Evolutionary conservation across 1,140 invertebrate species (phyloP), one percentile per base, ranked within the genome.

Genomic region (Conus betulinus): DNA sequence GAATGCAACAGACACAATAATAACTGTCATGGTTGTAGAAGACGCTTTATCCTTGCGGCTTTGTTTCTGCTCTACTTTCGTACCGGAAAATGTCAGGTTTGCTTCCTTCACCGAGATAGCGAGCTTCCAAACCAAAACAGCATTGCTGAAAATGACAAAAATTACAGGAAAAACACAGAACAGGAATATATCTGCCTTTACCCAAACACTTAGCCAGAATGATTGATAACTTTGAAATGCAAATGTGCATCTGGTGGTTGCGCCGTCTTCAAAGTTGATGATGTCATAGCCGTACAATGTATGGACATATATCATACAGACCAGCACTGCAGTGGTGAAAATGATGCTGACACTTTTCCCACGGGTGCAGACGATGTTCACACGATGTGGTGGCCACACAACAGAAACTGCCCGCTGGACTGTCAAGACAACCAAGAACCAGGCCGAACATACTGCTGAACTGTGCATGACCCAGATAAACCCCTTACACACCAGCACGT

Each of bases 401-500:
- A 85, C 84, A 51, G 67, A 67, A 3, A 51, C 84, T 6, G 84
- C 84, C 25, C 84, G 5, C 27, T 71, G 84, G 11, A 39, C 51
- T 5, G 84, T 85, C 25, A 71, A 23, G 13, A 27, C 60, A 25
- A 85, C 84, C 5, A 85, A 27, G 17, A 85, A n/a, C 84, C 84
- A 85, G 25, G 84, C 39, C 8, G 84, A 71, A 5, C 51, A 74
- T 3, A 20, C 67, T 3, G 39, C 25, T 4, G 55, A 39, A 5
- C 39, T 52, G 84, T 74, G 51, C 60, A 85, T 51, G 25, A 71
- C 20, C 84, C 84, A 85, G 55, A 74, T 85, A 3, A 52, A 7
- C 60, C 60, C 39, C 51, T 85, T 85, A 20, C 84, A 85, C 6
- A n/a, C 67, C 25, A 74, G 6, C n/a, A 51, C 57, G 84, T 85